Conservation (phyloP, 2,888 invertebrate genomes). For the Oxycera nigricornis region DNA sequence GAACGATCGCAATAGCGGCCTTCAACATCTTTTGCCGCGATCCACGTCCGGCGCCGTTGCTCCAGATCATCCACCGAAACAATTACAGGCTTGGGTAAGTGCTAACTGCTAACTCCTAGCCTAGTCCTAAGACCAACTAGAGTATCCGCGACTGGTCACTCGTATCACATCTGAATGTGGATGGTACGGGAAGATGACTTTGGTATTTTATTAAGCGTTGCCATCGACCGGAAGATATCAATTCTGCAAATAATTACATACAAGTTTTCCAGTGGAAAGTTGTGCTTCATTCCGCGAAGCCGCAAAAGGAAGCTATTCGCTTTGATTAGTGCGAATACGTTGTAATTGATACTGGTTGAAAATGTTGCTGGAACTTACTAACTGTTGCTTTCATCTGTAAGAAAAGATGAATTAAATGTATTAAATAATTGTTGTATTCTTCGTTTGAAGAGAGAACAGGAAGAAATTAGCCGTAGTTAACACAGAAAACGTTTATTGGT, state of each 20-base stretch:
- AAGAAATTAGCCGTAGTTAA: too few species aligned
- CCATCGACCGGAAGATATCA: not conserved
- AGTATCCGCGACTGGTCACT: not conserved
- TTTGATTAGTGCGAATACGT: not conserved
- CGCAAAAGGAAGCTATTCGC: not conserved
- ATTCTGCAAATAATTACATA: not conserved
- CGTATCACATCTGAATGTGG: too few species aligned
- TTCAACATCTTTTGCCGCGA: constrained; percentile 52
- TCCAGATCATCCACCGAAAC: constrained; percentile 77
- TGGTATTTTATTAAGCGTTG: not conserved
- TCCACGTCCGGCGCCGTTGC: constrained; percentile 67
- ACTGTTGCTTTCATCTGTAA: too few species aligned
- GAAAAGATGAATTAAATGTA: too few species aligned
- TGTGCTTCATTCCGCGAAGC: too few species aligned
- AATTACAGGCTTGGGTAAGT: constrained; percentile 73
- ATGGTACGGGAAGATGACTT: not conserved
- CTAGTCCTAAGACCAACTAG: not conserved
- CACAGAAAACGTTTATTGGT: too few species aligned
- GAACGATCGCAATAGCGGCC: constrained; percentile 64
- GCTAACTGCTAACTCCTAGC: not conserved
- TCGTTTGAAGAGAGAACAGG: too few species aligned
- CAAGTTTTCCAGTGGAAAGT: not conserved
- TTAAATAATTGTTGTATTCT: too few species aligned
- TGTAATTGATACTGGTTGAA: not conserved
- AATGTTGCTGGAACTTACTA: too few species aligned